A percentile compares a stretch with the other conserved stretches of the same genome.
Conservation (phyloP, 2,113 vertebrate species). For the Martes martes region DNA sequence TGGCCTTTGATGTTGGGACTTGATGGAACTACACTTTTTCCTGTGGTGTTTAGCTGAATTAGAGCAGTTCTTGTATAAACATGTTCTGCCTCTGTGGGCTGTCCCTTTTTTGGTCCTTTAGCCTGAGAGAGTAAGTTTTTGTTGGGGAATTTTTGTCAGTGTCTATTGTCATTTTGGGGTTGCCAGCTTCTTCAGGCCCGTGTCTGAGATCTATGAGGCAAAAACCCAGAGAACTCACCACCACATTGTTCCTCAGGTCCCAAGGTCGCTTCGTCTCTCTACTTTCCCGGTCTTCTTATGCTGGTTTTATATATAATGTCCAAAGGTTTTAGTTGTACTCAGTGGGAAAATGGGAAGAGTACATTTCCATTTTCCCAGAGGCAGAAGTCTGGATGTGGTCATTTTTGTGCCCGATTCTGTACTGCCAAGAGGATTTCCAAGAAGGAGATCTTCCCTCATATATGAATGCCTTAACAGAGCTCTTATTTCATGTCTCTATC, state of each 20-base stretch:
- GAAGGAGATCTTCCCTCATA: conserved; percentile 34
- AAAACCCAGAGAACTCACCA: neutral
- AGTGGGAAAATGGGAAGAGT: neutral
- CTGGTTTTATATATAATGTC: neutral
- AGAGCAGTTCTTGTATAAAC: neutral
- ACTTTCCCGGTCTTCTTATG: neutral
- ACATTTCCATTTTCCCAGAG: neutral
- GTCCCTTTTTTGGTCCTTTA: neutral
- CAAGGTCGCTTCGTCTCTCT: neutral
- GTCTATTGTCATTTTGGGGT: neutral
- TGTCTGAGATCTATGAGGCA: neutral
- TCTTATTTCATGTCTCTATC: neutral
- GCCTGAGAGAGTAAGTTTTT: neutral
- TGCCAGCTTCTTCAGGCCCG: neutral
- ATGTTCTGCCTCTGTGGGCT: neutral
- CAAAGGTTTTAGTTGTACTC: neutral
- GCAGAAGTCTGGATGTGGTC: neutral
- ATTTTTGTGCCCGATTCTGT: conserved; percentile 41
- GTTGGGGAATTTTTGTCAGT: neutral
- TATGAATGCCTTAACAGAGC: neutral
- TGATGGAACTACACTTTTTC: neutral
- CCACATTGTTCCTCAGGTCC: neutral
- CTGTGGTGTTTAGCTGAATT: neutral
- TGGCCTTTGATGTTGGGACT: neutral
- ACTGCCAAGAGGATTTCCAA: conserved; percentile 60